Evolutionary conservation across 1,140 invertebrate genomes (phyloP).

Genomic region (Anadara kagoshimensis): DNA sequence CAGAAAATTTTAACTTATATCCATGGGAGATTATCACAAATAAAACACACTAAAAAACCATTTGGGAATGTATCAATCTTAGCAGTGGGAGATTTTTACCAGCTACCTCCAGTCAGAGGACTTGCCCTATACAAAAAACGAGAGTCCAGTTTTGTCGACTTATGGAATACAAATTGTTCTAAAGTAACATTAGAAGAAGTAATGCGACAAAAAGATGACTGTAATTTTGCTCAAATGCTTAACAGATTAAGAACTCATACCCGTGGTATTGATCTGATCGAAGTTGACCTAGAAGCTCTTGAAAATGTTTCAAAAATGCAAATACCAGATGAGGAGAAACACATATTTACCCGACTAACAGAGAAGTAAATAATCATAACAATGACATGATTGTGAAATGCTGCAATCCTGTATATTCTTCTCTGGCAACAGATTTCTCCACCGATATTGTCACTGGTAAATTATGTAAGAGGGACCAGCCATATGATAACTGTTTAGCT

Average conservation of each 20-base stretch:
- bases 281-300: conserved; percentile 6
- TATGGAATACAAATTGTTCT: conserved; percentile 21
- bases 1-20: conserved; percentile 23
- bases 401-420: too few relatives aligned
- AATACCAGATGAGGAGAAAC: too few relatives aligned
- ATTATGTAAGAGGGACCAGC: neutral
- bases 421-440: too few relatives aligned
- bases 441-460: conserved; percentile 14
- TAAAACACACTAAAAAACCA: conserved; percentile 12
- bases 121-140: too few relatives aligned
- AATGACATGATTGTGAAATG: too few relatives aligned
- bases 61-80: conserved; percentile 44
- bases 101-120: too few relatives aligned
- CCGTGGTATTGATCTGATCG: neutral
- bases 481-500: neutral
- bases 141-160: neutral
- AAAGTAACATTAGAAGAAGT: conserved; percentile 23
- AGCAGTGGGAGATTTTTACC: conserved; percentile 42
- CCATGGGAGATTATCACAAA: conserved; percentile 42
- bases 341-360: too few relatives aligned
- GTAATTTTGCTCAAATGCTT: conserved; percentile 28
- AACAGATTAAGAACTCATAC: conserved; percentile 24
- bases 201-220: conserved; percentile 35
- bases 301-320: too few relatives aligned
- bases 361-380: too few relatives aligned